Evolutionary conservation across 1,140 invertebrate species (phyloP), one percentile per base, ranked within the genome.

Genomic region (Lucilia sericata): DNA sequence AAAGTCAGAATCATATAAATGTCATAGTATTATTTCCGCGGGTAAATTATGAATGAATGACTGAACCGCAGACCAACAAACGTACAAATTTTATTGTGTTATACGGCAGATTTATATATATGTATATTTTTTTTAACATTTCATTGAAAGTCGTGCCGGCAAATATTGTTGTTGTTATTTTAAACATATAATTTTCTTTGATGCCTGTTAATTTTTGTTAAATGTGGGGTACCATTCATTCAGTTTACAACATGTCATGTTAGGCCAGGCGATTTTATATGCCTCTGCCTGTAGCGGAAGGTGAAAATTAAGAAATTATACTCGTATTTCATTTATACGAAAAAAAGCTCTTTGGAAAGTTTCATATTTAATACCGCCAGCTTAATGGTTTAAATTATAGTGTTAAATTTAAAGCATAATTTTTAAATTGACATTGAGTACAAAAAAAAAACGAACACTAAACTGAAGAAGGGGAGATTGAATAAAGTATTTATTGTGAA

Each of bases 231-330:
- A n/a, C 14, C 55, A 17, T n/a, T n/a, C 55, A 0, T 17, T 60
- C 55, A 60, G 2, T 17, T 14, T 17, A 60, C 55, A 60, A 17
- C 7, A 60, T 21, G 19, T n/a, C 51, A 70, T 21, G n/a, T 30
- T 30, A 30, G 25, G 1, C 19, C 65, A 70, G 21, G 12, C 51
- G 13, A 55, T 55, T 14, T 10, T 12, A 55, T 55, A 7, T 12
- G 19, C n/a, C 10, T 19, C 7, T 25, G 65, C 65, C 65, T 70
- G 5, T 21, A 70, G 65, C 65, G 65, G 65, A 70, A 70, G 65
- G 65, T 70, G 65, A 70, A 70, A 70, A 70, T 70, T 70, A 70
- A 70, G 65, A 70, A 70, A 70, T 70, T 70, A 70, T 70, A 21
- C n/a, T 21, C 65, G 65, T 70, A 21, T 25, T 70, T 70, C 19